Evolutionary conservation across 1,140 invertebrate species (phyloP).

Genomic region (Drosophila kohkoa): DNA sequence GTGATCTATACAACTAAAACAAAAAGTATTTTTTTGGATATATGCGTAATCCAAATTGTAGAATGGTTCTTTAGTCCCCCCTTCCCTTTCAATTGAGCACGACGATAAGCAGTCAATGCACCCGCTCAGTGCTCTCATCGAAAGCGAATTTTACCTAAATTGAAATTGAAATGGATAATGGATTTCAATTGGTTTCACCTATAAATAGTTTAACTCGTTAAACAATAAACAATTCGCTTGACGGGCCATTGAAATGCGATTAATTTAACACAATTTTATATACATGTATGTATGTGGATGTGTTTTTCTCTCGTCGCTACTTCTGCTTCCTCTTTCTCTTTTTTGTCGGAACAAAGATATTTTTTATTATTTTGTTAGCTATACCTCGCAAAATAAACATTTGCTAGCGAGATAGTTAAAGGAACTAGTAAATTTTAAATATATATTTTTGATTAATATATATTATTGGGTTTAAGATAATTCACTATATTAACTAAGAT

Average conservation of each 20-base stretch:
- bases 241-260: slow-evolving; percentile 37
- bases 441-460: too few relatives aligned
- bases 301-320: slow-evolving; percentile 2
- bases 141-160: slow-evolving; percentile 26
- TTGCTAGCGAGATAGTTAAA: neutral
- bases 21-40: slow-evolving; percentile 28
- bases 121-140: slow-evolving; percentile 38
- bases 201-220: slow-evolving; percentile 45
- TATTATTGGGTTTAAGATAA: too few relatives aligned
- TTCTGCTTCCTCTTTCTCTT: slow-evolving; percentile 14
- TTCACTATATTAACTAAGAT: too few relatives aligned
- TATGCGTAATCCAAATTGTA: slow-evolving; percentile 4
- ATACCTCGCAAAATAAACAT: slow-evolving; percentile 8
- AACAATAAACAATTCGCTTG: slow-evolving; percentile 51
- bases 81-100: too few relatives aligned
- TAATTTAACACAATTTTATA: slow-evolving; percentile 39
- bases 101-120: slow-evolving; percentile 49
- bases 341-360: neutral
- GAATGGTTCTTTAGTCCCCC: neutral
- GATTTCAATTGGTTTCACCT: slow-evolving; percentile 25
- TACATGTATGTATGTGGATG: too few relatives aligned
- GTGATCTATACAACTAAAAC: neutral
- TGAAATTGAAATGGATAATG: slow-evolving; percentile 4
- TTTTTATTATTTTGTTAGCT: slow-evolving; percentile 1
- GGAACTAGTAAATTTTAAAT: too few relatives aligned